Evolutionary conservation across 2,888 invertebrate species (phyloP), one percentile per base, ranked within the genome.

Genomic region (Lamellibrachia satsuma): DNA sequence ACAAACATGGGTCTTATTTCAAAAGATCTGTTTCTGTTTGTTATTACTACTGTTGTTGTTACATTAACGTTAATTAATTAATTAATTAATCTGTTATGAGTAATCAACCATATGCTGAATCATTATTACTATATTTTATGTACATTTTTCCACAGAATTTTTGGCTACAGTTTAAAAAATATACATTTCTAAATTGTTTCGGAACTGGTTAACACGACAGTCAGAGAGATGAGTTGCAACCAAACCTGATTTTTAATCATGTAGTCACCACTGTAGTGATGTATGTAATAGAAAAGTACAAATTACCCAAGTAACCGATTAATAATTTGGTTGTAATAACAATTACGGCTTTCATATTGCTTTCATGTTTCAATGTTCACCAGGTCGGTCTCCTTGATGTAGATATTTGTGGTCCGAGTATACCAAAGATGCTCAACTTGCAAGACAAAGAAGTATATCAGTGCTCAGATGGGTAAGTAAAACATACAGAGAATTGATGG

Each of bases 321-420:
- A 39, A 15, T 57, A 11, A 11, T 57, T 57, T 8, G 57, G n/a
- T 7, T 27, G 9, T 90, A 4, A 39, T 7, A 90, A 15, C 9
- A 90, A 52, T 90, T 52, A 92, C 92, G 9, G 9, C 9, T 3
- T 92, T 51, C 52, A 39, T 90, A 22, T n/a, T 92, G 2, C 90
- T 15, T 90, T 92, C 27, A 90, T 60, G 9, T 91, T 52, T 92
- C 51, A 93, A 93, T 90, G 92, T 91, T 94, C 52, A 97, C 90
- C 95, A 99, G 98, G 98, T 99, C 93, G 99, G 99, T 8, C 95
- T 99, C 92, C 97, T 99, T 92, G 99, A 99, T 96, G 97, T 99
- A 94, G 99, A 99, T 96, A 97, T 99, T 93, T 99, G 99, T 97
- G 99, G 99, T 0, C 99, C 99, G 0, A 99, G 98, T 96, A 97